phyloP scores from a whole-genome alignment of 2,888 invertebrate species.

The Norana najaformis region DNA sequence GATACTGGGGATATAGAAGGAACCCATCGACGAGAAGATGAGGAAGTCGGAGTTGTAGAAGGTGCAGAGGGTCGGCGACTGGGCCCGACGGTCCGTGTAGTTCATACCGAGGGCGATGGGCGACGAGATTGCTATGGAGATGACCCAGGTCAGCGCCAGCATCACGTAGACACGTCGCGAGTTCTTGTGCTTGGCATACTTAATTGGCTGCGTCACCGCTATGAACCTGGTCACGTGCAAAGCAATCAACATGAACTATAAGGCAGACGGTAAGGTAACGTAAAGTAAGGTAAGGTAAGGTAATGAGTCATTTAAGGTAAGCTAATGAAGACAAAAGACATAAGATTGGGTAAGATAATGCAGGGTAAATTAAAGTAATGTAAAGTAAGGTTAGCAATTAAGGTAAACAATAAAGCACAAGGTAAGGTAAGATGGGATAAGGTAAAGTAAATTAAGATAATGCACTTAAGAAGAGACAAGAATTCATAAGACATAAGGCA shows the following conservation, averaged over 20 bases:
- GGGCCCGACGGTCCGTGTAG: conserved; percentile 49
- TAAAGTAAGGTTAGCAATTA: no score
- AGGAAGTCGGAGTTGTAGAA: conserved; percentile 98
- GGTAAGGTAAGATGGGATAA: no score
- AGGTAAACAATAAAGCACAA: no score
- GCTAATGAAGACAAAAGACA: no score
- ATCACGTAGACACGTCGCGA: conserved; percentile 83
- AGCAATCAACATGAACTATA: background rate
- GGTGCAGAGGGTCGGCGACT: conserved; percentile 67
- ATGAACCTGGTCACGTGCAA: conserved; percentile 77
- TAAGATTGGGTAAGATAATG: no score
- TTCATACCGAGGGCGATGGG: conserved; percentile 95
- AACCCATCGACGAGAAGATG: conserved; percentile 93
- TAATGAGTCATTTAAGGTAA: background rate
- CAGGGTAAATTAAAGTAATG: no score
- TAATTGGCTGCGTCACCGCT: conserved; percentile 97
- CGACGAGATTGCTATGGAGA: conserved; percentile 90
- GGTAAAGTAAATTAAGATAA: no score
- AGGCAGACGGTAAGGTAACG: background rate
- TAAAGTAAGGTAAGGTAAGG: background rate
- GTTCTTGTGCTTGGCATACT: conserved; percentile 98
- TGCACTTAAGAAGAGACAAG: conserved; percentile 9
- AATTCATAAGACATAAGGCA: conserved; percentile 2
- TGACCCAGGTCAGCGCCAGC: conserved; percentile 91
- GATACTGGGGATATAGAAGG: conserved; percentile 95